These are phyloP conservation scores for Galerucella calmariensis DNA, from an alignment of 2,888 invertebrate genomes.

Conservation along the genomic window DNA sequence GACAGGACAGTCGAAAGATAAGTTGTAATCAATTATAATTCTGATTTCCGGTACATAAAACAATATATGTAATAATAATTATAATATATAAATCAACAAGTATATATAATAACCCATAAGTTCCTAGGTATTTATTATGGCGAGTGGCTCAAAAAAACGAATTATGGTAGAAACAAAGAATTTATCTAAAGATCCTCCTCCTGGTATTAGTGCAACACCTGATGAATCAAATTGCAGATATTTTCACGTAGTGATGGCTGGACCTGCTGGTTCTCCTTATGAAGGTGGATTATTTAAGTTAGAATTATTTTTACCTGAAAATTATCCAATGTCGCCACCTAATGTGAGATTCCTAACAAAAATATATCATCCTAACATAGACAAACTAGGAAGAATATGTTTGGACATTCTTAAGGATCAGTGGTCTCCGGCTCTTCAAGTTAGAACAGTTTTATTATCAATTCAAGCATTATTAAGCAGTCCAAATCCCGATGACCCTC, in stretches of 20 bases:
- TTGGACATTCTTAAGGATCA: conserved; percentile 98
- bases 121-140: conserved; percentile 45
- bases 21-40: neutral
- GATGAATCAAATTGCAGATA: conserved; percentile 92
- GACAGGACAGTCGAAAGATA: conserved; percentile 5
- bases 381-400: conserved; percentile 98
- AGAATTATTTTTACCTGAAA: conserved; percentile 98
- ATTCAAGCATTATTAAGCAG: conserved; percentile 95
- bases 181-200: conserved; percentile 96
- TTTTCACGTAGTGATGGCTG: conserved; percentile 96
- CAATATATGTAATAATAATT: conserved; percentile 3
- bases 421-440: conserved; percentile 99
- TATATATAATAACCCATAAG: conserved; percentile 14
- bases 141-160: conserved; percentile 76
- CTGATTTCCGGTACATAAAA: conserved; percentile 13
- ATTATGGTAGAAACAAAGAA: conserved; percentile 98
- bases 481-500: conserved; percentile 98
- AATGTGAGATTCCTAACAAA: conserved; percentile 99
- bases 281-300: conserved; percentile 98
- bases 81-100: conserved; percentile 27
- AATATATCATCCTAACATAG: conserved; percentile 99
- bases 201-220: conserved; percentile 96
- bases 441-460: conserved; percentile 96
- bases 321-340: conserved; percentile 99
- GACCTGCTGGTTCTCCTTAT: conserved; percentile 95